A percentile compares a stretch with the other conserved stretches of the same genome.
Conservation (phyloP, 1,140 invertebrate genomes). For the Drosophila rhopaloa region DNA sequence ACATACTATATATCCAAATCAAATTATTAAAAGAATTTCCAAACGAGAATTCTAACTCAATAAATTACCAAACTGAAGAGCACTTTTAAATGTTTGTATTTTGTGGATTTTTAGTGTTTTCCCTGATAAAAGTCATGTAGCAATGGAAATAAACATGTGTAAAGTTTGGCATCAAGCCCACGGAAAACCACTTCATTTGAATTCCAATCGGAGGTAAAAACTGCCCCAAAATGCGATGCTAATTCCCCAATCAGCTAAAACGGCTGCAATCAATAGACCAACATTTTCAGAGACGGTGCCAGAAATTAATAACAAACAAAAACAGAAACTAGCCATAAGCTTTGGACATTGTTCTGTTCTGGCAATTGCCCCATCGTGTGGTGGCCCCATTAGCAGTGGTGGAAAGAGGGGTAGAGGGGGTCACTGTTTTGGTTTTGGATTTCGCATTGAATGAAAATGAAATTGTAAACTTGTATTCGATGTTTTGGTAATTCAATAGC, state of each 20-base stretch:
- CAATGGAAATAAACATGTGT: background rate
- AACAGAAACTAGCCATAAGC: constrained; percentile 57
- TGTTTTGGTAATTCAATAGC: constrained; percentile 48
- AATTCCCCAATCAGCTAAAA: constrained; percentile 12
- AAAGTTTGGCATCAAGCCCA: no score
- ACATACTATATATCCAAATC: constrained; percentile 7
- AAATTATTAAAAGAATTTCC: background rate
- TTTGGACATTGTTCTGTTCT: constrained; percentile 48
- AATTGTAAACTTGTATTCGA: constrained; percentile 38
- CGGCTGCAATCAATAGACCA: constrained; percentile 16
- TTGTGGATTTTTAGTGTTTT: no score
- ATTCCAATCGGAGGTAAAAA: constrained; percentile 1
- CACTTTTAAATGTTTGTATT: background rate
- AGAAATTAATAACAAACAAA: constrained; percentile 67
- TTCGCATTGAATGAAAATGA: constrained; percentile 44
- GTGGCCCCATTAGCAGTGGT: constrained; percentile 62
- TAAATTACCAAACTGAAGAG: constrained; percentile 28
- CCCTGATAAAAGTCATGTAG: background rate
- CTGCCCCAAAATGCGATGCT: constrained; percentile 10
- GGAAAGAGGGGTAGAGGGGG: background rate
- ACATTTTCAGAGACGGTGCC: constrained; percentile 20
- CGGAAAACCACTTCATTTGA: constrained; percentile 2
- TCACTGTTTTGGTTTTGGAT: constrained; percentile 61
- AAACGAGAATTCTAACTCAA: constrained; percentile 11
- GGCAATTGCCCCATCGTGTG: constrained; percentile 61